These are phyloP conservation scores for Ochotona princeps DNA, from an alignment of 2,113 vertebrate genomes.

Conservation along the genomic window DNA sequence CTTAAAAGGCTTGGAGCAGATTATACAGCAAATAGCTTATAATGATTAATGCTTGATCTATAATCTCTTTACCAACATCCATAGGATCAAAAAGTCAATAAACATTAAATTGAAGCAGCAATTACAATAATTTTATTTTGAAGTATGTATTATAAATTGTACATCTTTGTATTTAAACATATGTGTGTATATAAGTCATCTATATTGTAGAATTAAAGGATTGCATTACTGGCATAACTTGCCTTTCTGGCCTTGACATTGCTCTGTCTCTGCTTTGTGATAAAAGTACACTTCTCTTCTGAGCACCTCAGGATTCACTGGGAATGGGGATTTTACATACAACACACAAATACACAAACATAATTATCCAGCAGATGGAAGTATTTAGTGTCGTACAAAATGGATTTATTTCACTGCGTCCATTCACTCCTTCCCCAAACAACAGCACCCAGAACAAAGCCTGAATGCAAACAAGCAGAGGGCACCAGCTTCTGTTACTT, in stretches of 20 bases:
- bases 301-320: constrained; percentile 59
- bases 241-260: constrained; percentile 37
- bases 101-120: constrained; percentile 4
- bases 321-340: constrained; percentile 45
- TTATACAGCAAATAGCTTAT: neutral
- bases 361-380: constrained; percentile 70
- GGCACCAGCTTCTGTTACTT: constrained; percentile 69
- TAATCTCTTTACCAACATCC: neutral
- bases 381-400: constrained; percentile 74
- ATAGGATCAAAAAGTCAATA: neutral
- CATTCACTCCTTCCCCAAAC: constrained; percentile 69
- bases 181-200: neutral
- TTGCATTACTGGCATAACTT: constrained; percentile 2
- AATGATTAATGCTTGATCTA: neutral
- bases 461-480: constrained; percentile 46
- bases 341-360: neutral
- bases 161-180: neutral
- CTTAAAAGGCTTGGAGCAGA: neutral
- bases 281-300: neutral
- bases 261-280: constrained; percentile 45
- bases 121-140: neutral
- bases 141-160: neutral
- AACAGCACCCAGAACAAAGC: constrained; percentile 51
- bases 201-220: neutral
- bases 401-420: constrained; percentile 72